A percentile compares a stretch with the other conserved stretches of the same genome.
Conservation (phyloP, 2,113 vertebrate species). For the Dermatemys mawii region DNA sequence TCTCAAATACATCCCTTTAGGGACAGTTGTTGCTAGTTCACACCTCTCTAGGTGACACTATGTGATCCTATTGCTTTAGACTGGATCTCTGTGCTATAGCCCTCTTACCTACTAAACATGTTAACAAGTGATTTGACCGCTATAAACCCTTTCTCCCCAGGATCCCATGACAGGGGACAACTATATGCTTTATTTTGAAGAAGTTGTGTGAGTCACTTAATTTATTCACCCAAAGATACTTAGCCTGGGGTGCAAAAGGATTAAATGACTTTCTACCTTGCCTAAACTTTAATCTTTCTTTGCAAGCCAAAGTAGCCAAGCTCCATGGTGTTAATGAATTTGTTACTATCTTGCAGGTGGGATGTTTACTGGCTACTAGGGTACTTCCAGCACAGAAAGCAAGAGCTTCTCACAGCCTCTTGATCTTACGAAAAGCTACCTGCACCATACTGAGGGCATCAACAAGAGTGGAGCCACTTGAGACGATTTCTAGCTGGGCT, state of each 20-base stretch:
- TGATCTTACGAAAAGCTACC: background rate
- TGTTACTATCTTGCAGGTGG: background rate
- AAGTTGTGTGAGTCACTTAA: too few relatives aligned
- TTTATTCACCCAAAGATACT: background rate
- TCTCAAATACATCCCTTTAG: background rate
- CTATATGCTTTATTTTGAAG: too few relatives aligned
- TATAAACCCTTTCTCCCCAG: background rate
- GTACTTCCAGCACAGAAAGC: background rate
- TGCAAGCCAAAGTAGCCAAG: background rate
- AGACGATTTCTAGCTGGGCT: background rate
- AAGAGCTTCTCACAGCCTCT: background rate
- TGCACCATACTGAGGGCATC: rapidly evolving
- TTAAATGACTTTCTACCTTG: background rate
- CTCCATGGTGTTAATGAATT: background rate
- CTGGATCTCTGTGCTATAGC: background rate
- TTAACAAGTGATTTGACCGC: background rate
- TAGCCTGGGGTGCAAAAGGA: background rate
- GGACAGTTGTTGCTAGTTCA: background rate
- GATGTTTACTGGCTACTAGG: background rate
- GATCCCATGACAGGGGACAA: background rate
- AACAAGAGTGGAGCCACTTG: rapidly evolving
- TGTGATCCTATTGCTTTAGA: background rate
- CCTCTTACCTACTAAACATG: background rate
- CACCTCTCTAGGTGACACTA: background rate
- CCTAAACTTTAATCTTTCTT: background rate